A percentile compares a stretch with the other conserved stretches of the same genome.
phyloP scores from a whole-genome alignment of 2,888 invertebrate species.

The Eurois occulta region DNA sequence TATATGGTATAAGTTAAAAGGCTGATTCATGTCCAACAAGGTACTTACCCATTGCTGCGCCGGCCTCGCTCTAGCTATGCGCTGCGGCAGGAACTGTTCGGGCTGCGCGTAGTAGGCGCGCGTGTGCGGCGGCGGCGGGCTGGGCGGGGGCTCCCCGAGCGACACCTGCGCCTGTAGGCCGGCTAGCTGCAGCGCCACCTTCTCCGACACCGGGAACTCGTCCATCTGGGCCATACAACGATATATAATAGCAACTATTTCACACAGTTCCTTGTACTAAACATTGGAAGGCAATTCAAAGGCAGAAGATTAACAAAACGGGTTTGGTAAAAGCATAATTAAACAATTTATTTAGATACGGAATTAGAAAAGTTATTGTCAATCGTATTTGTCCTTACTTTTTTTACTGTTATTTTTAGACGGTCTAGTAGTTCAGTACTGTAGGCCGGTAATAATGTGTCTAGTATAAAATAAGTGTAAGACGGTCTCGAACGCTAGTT shows the following conservation, averaged over 20 bases:
- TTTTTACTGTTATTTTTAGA: not conserved
- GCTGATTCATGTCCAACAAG: too few relatives aligned
- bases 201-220: constrained; percentile 98
- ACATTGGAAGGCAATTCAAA: not conserved
- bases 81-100: constrained; percentile 96
- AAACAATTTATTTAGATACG: too few relatives aligned
- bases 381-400: too few relatives aligned
- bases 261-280: not conserved
- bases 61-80: constrained; percentile 94
- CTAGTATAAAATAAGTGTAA: too few relatives aligned
- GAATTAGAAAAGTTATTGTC: too few relatives aligned
- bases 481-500: too few relatives aligned
- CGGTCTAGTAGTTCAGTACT: not conserved
- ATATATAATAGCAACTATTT: constrained; percentile 55
- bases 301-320: too few relatives aligned
- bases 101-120: constrained; percentile 97
- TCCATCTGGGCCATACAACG: constrained; percentile 92
- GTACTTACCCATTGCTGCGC: constrained; percentile 95
- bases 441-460: too few relatives aligned
- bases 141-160: constrained; percentile 94
- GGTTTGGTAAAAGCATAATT: too few relatives aligned
- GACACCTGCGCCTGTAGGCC: constrained; percentile 98
- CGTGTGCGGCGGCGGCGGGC: constrained; percentile 93
- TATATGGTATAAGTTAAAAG: too few relatives aligned
- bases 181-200: constrained; percentile 97